Evolutionary conservation across 2,888 invertebrate species (phyloP).

Genomic region (Nomada ruficornis): DNA sequence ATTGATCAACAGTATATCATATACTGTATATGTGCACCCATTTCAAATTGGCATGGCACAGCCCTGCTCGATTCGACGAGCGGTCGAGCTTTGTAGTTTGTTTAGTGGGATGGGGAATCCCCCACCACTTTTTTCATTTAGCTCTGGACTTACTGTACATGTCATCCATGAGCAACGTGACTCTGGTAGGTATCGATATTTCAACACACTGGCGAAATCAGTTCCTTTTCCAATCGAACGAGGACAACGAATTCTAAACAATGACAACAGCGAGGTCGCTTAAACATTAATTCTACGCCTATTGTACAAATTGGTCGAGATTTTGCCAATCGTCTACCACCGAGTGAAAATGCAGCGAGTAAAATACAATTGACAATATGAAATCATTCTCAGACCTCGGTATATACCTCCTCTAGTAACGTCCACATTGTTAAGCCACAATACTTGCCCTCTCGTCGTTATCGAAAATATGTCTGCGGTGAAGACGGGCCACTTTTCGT

Average conservation of each 20-base stretch:
- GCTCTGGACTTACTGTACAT: too few relatives aligned
- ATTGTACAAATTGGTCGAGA: conserved; percentile 43
- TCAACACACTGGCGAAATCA: not conserved
- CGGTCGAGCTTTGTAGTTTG: too few relatives aligned
- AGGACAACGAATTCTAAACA: conserved; percentile 11
- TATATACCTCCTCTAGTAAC: not conserved
- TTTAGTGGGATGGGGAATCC: too few relatives aligned
- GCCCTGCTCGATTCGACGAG: too few relatives aligned
- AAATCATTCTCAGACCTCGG: not conserved
- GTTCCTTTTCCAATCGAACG: not conserved
- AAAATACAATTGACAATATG: conserved; percentile 12
- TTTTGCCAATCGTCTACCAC: conserved; percentile 26
- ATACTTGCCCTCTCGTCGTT: not conserved
- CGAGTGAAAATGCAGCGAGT: conserved; percentile 22
- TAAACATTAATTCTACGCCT: conserved; percentile 16
- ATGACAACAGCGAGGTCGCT: conserved; percentile 18
- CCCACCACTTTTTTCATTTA: too few relatives aligned
- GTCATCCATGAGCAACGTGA: conserved; percentile 4
- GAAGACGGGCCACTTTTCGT: not conserved
- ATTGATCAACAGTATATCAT: too few relatives aligned
- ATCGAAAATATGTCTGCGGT: conserved; percentile 15
- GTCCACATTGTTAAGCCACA: not conserved
- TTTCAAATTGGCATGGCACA: too few relatives aligned
- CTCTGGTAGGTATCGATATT: not conserved
- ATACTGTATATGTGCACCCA: too few relatives aligned